Evolutionary conservation across 1,140 invertebrate genomes (phyloP).

Genomic region (Hestina assimilis): DNA sequence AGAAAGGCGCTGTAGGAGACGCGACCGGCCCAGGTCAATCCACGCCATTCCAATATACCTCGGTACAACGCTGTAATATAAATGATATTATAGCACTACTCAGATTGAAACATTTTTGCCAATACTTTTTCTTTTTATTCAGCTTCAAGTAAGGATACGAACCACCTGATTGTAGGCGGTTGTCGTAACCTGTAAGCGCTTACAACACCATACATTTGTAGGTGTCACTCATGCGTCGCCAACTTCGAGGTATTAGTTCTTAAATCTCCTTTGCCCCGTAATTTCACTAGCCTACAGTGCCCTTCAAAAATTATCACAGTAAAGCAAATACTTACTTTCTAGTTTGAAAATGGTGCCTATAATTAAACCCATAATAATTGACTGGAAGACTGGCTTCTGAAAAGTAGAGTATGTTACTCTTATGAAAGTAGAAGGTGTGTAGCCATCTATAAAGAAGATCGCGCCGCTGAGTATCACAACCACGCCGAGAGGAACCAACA

Average conservation of each 20-base stretch:
- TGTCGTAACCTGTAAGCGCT: no score
- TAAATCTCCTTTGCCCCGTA: no score
- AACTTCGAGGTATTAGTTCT: no score
- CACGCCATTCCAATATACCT: slow-evolving; percentile 62
- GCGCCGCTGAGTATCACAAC: slow-evolving; percentile 51
- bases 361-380: slow-evolving; percentile 40
- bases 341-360: slow-evolving; percentile 50
- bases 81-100: background rate
- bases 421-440: slow-evolving; percentile 11
- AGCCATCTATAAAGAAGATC: slow-evolving; percentile 48
- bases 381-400: slow-evolving; percentile 55
- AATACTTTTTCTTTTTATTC: no score
- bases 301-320: background rate
- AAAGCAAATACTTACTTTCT: slow-evolving; percentile 39
- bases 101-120: no score
- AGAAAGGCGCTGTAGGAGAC: slow-evolving; percentile 65
- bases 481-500: slow-evolving; percentile 47
- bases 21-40: slow-evolving; percentile 57
- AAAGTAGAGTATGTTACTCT: slow-evolving; percentile 50
- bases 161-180: no score
- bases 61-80: slow-evolving; percentile 47
- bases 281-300: no score
- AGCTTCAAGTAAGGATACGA: no score
- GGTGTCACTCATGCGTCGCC: no score
- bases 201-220: no score